Base-by-base conservation (phyloP, 2,888 invertebrate genomes). In the Cepaea hortensis region DNA sequence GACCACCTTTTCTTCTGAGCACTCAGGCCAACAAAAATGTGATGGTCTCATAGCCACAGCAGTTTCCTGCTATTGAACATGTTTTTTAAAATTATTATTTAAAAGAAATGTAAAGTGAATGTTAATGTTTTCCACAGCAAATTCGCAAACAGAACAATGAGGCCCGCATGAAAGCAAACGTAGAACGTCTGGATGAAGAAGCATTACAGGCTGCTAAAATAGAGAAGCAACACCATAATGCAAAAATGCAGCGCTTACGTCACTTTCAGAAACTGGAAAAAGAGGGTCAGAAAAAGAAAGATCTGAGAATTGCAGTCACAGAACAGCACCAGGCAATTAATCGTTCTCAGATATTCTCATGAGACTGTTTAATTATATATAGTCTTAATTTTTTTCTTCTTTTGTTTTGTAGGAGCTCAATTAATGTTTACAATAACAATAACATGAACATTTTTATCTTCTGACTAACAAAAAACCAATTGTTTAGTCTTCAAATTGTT, bases 191-290 rank as follows among this genome's bases (percentile, higher is more conserved):
- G 20, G 88, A 91, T 46, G 89, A 90, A 50, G 91, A 92, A 75
- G 92, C 92, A 5, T 87, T 87, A 0, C 88, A 90, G 73, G 85
- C 50, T 2, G 83, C 87, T 1, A 85, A 88, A 35, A 73, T 88
- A 48, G 87, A 87, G 23, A 87, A 90, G 23, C 90, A 91, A 84
- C 89, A 90, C 55, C 91, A 88, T n/a, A 84, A 88, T 55, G 92
- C 93, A 65, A 92, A 92, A 85, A 61, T 91, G 11, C 88, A 90
- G 46, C 87, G 92, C 13, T 89, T 91, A n/a, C 86, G 91, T 77
- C 92, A 92, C 85, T 93, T 91, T 85, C 90, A 89, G 62, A 85
- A 89, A 50, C 88, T 91, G 55, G 93, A 93, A 86, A 90, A 90
- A 70, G 86, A 90, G 55, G 91, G 91, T 20, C 93, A 93, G 87